These are phyloP conservation scores for Papilio glaucus DNA, from an alignment of 1,140 invertebrate species.

Conservation along the genomic window DNA sequence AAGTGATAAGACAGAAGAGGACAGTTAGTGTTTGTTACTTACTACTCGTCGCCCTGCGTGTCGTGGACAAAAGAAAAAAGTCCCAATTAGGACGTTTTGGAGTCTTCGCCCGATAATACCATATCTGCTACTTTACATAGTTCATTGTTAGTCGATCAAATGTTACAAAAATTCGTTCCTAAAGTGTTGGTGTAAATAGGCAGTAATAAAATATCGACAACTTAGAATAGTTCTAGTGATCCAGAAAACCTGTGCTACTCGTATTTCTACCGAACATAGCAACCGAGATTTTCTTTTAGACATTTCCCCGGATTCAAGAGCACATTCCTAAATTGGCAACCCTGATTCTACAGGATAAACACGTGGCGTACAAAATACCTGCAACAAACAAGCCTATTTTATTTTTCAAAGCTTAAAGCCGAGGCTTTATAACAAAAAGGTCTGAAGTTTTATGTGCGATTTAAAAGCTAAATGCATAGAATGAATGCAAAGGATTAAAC, in stretches of 20 bases:
- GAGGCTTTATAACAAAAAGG: constrained; percentile 29
- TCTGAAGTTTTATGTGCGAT: constrained; percentile 33
- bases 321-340: constrained; percentile 12
- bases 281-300: constrained; percentile 1
- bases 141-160: too few relatives aligned
- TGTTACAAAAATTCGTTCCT: not conserved
- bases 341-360: constrained; percentile 23
- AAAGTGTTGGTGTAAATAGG: not conserved
- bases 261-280: not conserved
- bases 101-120: too few relatives aligned
- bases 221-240: not conserved
- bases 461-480: constrained; percentile 36
- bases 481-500: constrained; percentile 33
- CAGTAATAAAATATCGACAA: not conserved
- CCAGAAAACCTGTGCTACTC: not conserved
- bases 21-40: too few relatives aligned
- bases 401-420: constrained; percentile 29
- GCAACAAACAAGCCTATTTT: constrained; percentile 34
- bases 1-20: too few relatives aligned
- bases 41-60: too few relatives aligned
- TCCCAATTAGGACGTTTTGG: too few relatives aligned
- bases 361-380: constrained; percentile 32
- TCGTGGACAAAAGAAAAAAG: too few relatives aligned
- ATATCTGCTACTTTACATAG: too few relatives aligned
- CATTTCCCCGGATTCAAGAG: not conserved